Percentiles rank a stretch among this genome's conserved stretches.
Evolutionary conservation across 2,888 invertebrate species (phyloP).

Genomic region (Drepana falcataria): DNA sequence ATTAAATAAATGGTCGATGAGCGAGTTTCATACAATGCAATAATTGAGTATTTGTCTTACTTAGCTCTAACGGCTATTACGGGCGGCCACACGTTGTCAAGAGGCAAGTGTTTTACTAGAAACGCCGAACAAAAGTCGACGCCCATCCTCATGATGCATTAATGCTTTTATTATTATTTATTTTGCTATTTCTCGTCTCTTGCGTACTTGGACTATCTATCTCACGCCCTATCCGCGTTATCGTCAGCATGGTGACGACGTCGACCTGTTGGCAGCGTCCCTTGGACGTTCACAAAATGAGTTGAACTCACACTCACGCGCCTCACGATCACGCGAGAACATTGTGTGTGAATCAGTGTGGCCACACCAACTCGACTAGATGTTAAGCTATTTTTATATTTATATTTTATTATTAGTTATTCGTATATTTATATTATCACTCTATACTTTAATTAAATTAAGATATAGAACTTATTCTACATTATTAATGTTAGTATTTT

Average conservation of each 20-base stretch:
- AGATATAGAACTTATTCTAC: constrained; percentile 64
- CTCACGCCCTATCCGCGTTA: constrained; percentile 37
- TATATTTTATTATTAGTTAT: too few species aligned
- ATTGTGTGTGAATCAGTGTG: constrained; percentile 39
- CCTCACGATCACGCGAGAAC: constrained; percentile 46
- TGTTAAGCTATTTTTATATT: constrained; percentile 38
- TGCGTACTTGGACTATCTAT: constrained; percentile 46
- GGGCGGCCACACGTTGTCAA: constrained; percentile 76
- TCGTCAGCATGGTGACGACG: constrained; percentile 46
- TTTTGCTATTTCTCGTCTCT: constrained; percentile 64
- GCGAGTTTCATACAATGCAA: constrained; percentile 23
- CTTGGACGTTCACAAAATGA: constrained; percentile 17
- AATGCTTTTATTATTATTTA: constrained; percentile 74
- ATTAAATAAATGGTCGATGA: background rate
- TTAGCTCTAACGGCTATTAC: constrained; percentile 78
- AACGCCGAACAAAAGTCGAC: constrained; percentile 69
- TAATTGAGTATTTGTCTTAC: constrained; percentile 63
- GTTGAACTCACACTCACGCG: constrained; percentile 31
- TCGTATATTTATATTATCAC: constrained; percentile 26
- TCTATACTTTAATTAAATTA: constrained; percentile 35
- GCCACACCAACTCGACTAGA: constrained; percentile 33
- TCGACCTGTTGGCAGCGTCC: constrained; percentile 41
- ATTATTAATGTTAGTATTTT: constrained; percentile 85
- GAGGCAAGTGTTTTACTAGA: constrained; percentile 80
- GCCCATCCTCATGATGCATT: constrained; percentile 75